phyloP scores from a whole-genome alignment of 1,140 invertebrate genomes.

The Arion vulgaris region DNA sequence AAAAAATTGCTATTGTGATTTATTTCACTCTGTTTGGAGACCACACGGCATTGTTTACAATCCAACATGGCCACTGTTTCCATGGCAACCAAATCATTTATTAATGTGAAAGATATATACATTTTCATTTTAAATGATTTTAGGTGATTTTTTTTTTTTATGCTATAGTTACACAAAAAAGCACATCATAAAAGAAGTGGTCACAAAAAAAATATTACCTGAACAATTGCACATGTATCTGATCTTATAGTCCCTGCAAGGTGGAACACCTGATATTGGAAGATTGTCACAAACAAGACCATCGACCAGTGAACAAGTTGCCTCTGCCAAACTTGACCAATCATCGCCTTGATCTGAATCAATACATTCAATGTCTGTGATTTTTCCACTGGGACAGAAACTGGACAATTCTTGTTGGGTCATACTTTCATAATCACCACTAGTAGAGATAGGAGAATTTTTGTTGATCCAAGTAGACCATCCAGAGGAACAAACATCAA shows the following conservation, averaged over 20 bases:
- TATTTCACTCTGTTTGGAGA: too few relatives aligned
- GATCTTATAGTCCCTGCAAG: slow-evolving; percentile 71
- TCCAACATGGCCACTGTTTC: too few relatives aligned
- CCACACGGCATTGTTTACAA: too few relatives aligned
- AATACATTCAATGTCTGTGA: slow-evolving; percentile 59
- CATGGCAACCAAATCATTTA: too few relatives aligned
- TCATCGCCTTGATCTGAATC: slow-evolving; percentile 38
- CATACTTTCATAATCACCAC: slow-evolving; percentile 52
- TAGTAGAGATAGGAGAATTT: slow-evolving; percentile 42
- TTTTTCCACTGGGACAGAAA: slow-evolving; percentile 47
- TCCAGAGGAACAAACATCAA: slow-evolving; percentile 23
- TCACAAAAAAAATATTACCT: too few relatives aligned
- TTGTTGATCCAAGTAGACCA: slow-evolving; percentile 67
- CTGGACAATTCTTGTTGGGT: slow-evolving; percentile 41
- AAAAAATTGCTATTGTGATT: too few relatives aligned
- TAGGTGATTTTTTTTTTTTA: too few relatives aligned
- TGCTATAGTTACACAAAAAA: too few relatives aligned
- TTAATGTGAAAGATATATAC: too few relatives aligned
- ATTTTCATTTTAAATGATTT: too few relatives aligned
- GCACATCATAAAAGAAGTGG: too few relatives aligned
- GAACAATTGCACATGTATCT: slow-evolving; percentile 69
- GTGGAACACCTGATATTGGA: slow-evolving; percentile 54
- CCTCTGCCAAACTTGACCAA: slow-evolving; percentile 50
- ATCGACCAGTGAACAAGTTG: slow-evolving; percentile 48
- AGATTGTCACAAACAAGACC: slow-evolving; percentile 54